A percentile compares a stretch with the other conserved stretches of the same genome.
phyloP scores from a whole-genome alignment of 2,888 invertebrate species.

The Argynnis bischoffii region DNA sequence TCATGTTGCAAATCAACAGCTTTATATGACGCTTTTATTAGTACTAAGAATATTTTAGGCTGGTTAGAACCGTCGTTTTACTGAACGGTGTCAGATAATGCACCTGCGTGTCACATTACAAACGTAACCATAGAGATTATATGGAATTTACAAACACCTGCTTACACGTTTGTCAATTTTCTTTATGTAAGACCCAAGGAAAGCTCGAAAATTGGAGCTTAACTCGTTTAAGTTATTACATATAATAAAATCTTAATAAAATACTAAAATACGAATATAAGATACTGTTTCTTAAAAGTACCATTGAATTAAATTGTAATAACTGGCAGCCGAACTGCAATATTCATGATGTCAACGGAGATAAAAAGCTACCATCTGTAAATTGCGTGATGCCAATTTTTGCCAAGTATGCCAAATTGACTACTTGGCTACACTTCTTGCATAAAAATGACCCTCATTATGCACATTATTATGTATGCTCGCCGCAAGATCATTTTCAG shows the following conservation, averaged over 20 bases:
- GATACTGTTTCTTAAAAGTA: conserved; percentile 29
- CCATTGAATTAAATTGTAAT: conserved; percentile 43
- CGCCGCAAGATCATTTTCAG: conserved; percentile 28
- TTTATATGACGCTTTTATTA: conserved; percentile 24
- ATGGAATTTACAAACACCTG: conserved; percentile 23
- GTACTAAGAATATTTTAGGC: conserved; percentile 24
- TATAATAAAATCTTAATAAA: neutral
- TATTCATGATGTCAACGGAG: conserved; percentile 43
- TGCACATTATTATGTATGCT: conserved; percentile 36
- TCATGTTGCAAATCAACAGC: neutral
- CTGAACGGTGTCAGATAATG: conserved; percentile 23
- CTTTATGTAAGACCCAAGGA: conserved; percentile 10
- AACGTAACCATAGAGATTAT: conserved; percentile 24
- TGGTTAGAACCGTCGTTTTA: conserved; percentile 29
- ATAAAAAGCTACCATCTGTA: conserved; percentile 45
- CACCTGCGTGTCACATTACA: conserved; percentile 33
- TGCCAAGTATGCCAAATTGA: conserved; percentile 44
- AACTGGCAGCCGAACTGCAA: conserved; percentile 41
- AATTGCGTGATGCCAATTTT: conserved; percentile 43
- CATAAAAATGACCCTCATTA: conserved; percentile 43
- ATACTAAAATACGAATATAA: conserved; percentile 20
- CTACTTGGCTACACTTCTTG: conserved; percentile 43
- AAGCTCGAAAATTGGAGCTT: neutral
- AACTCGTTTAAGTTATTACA: neutral
- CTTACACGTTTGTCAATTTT: conserved; percentile 25